Percentiles rank a stretch among this genome's conserved stretches.
Conservation (phyloP, 2,113 vertebrate genomes). For the Epinephelus lanceolatus region DNA sequence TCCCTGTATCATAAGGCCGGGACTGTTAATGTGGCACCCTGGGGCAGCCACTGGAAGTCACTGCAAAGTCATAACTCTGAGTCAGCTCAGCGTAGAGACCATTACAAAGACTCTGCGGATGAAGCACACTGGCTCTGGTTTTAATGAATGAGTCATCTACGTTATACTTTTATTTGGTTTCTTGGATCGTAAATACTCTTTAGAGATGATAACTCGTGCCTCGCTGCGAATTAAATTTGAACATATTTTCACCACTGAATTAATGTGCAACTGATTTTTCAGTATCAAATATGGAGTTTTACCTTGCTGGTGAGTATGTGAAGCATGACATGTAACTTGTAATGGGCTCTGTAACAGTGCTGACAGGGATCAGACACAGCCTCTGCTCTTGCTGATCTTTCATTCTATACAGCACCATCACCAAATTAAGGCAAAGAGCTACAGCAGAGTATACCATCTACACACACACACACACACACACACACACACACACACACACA, state of each 20-base stretch:
- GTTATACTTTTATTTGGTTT: neutral
- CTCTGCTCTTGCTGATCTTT: constrained; percentile 24
- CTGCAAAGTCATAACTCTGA: constrained; percentile 66
- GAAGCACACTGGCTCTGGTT: neutral
- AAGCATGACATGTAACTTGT: too few species aligned
- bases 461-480: neutral
- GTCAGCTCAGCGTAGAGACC: constrained; percentile 30
- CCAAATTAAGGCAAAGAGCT: neutral
- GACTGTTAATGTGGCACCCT: constrained; percentile 52
- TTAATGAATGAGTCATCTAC: neutral
- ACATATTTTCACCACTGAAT: neutral
- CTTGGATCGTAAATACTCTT: neutral
- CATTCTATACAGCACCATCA: constrained; percentile 13
- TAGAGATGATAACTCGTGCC: neutral
- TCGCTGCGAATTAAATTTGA: neutral
- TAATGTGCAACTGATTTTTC: too few species aligned
- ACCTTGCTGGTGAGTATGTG: neutral
- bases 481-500: neutral
- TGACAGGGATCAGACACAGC: neutral
- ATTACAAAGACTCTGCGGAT: neutral
- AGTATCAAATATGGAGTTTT: too few species aligned
- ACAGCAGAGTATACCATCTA: neutral
- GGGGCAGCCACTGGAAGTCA: constrained; percentile 41
- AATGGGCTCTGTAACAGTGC: neutral
- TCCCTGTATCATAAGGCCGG: constrained; percentile 40